These are phyloP conservation scores for Porites lobata DNA, from an alignment of 92 coral and sea anemone genomes.

Conservation along the genomic window DNA sequence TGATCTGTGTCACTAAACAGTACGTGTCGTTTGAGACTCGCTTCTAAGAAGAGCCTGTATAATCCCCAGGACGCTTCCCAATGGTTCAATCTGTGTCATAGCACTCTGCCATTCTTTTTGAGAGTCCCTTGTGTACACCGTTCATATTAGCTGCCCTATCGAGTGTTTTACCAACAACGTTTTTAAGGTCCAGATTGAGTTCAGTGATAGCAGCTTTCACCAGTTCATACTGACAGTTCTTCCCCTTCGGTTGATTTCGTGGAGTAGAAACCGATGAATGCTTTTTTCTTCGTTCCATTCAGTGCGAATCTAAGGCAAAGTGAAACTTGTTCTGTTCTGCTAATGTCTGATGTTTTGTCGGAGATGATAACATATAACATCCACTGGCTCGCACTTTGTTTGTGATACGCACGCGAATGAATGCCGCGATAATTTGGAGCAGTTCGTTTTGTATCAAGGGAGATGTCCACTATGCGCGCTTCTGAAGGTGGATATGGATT, in stretches of 20 bases:
- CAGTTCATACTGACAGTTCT: constrained; percentile 26
- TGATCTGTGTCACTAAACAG: constrained; percentile 29
- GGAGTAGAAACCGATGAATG: neutral
- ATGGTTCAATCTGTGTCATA: constrained; percentile 55
- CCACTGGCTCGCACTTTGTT: constrained; percentile 34
- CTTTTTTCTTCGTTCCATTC: constrained; percentile 45
- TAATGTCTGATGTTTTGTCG: no score
- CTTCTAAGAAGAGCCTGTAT: constrained; percentile 61
- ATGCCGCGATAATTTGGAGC: constrained; percentile 56
- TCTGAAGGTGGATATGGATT: constrained; percentile 31
- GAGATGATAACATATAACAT: constrained; percentile 32
- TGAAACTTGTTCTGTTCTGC: no score
- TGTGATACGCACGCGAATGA: constrained; percentile 26
- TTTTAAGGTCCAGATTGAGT: constrained; percentile 34
- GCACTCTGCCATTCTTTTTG: constrained; percentile 62
- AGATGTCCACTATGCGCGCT: constrained; percentile 51
- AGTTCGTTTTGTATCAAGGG: constrained; percentile 52
- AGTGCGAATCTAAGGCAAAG: constrained; percentile 21
- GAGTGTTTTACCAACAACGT: constrained; percentile 47
- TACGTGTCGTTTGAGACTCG: constrained; percentile 49
- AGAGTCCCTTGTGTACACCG: no score
- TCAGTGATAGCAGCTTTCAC: constrained; percentile 25
- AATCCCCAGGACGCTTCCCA: constrained; percentile 48
- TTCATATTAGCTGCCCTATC: constrained; percentile 34
- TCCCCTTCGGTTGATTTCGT: constrained; percentile 52